Percentiles rank a stretch among this genome's conserved stretches.
Evolutionary conservation across 2,888 invertebrate species (phyloP).

Genomic region (Zhuqinia jingwanae): DNA sequence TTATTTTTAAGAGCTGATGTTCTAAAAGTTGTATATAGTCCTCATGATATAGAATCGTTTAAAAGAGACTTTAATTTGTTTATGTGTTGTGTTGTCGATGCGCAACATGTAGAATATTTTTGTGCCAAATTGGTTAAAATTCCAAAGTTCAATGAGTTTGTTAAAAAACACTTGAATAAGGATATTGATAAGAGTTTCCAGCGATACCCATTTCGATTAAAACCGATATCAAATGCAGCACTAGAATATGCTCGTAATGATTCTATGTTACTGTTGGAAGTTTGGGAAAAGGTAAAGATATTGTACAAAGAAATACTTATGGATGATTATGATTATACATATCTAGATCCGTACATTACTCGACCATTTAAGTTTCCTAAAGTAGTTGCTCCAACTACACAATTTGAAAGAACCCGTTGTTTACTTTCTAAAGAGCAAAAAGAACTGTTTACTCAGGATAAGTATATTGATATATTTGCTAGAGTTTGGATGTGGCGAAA

Average conservation of each 20-base stretch:
- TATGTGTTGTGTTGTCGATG: constrained; percentile 12
- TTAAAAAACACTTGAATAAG: not conserved
- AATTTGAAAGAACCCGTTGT: not conserved
- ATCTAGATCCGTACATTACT: not conserved
- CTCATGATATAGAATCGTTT: not conserved
- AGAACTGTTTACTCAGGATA: not conserved
- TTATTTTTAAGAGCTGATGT: not conserved
- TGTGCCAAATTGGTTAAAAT: too few relatives aligned
- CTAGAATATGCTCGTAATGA: constrained; percentile 22
- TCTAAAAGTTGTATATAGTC: constrained; percentile 14
- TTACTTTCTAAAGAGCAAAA: not conserved
- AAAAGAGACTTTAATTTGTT: constrained; percentile 10
- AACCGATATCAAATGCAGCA: not conserved
- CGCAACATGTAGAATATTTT: not conserved
- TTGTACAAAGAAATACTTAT: not conserved
- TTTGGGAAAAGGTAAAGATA: not conserved
- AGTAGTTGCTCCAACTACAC: not conserved
- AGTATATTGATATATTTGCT: not conserved
- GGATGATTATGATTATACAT: not conserved
- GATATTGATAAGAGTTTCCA: not conserved
- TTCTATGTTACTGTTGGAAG: not conserved
- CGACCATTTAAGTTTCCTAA: not conserved
- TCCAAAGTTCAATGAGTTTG: not conserved
- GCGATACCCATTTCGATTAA: not conserved
- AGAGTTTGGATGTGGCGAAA: not conserved